Percentiles rank a stretch among this genome's conserved stretches.
phyloP scores from a whole-genome alignment of 2,113 vertebrate genomes.

The Hemiscyllium ocellatum region DNA sequence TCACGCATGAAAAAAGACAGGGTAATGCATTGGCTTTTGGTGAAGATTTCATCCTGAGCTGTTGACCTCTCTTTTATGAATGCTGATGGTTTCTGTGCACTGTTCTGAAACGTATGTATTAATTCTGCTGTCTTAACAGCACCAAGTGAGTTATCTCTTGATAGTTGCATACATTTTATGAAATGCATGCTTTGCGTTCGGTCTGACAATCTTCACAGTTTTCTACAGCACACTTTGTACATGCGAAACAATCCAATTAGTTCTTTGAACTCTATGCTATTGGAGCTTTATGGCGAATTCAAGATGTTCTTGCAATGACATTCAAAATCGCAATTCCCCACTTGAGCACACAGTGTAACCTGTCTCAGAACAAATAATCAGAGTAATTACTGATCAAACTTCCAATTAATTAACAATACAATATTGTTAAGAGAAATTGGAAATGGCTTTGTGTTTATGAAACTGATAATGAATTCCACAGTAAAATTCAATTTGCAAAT shows the following conservation, averaged over 20 bases:
- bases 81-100: background rate
- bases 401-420: background rate
- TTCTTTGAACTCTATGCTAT: background rate
- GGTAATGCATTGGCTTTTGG: background rate
- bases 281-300: background rate
- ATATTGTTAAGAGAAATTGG: background rate
- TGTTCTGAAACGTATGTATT: background rate
- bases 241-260: conserved; percentile 26
- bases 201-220: background rate
- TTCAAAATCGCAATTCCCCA: background rate
- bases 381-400: conserved; percentile 9
- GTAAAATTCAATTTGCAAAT: background rate
- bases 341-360: background rate
- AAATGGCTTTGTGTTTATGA: background rate
- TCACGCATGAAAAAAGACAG: background rate
- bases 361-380: background rate
- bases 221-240: background rate
- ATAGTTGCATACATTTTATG: background rate
- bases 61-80: background rate
- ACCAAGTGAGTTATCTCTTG: background rate
- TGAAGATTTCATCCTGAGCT: background rate
- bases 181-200: background rate
- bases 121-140: background rate
- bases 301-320: background rate
- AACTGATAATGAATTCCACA: background rate